Evolutionary conservation across 2,113 vertebrate genomes (phyloP).

Genomic region (Phaethon lepturus): DNA sequence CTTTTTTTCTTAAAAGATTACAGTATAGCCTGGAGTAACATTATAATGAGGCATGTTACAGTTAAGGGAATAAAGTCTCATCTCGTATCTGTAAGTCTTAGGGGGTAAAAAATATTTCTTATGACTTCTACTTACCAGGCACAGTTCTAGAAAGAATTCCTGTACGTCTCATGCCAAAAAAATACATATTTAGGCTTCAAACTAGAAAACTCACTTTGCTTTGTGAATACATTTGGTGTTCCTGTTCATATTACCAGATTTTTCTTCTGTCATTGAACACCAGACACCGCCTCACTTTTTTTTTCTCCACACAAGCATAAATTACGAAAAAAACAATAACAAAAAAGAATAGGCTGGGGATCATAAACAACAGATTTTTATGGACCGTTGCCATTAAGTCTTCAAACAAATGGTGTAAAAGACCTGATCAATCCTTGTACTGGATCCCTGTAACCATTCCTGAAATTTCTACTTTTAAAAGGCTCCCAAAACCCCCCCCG

Average conservation of each 20-base stretch:
- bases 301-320: neutral
- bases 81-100: neutral
- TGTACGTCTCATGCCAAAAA: neutral
- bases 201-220: neutral
- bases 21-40: neutral
- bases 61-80: neutral
- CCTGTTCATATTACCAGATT: neutral
- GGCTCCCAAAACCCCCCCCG: neutral
- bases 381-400: neutral
- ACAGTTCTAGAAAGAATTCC: neutral
- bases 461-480: neutral
- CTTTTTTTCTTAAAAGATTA: neutral
- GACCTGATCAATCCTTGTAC: neutral
- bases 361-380: neutral
- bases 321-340: neutral
- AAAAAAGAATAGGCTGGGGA: neutral
- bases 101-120: neutral
- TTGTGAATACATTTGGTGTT: neutral
- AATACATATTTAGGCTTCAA: neutral
- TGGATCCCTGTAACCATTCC: neutral
- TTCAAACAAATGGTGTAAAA: neutral
- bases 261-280: neutral
- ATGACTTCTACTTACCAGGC: neutral
- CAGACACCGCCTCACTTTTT: neutral
- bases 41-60: conserved; percentile 28